Base-by-base conservation (phyloP, 2,888 invertebrate genomes). In the Drosophila limbata region DNA sequence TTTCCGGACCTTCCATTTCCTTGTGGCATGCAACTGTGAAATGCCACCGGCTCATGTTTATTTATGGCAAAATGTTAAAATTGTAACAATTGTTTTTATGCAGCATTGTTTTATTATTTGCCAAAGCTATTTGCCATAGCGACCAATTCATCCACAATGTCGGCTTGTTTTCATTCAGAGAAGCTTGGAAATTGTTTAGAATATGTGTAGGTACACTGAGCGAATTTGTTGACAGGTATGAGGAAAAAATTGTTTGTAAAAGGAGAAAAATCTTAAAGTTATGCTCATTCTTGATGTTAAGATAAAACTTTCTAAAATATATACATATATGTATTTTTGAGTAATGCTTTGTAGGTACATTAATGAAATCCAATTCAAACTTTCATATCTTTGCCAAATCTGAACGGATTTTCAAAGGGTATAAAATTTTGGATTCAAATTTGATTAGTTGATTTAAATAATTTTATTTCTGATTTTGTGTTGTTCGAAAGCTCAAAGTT, bases 51-150 rank as follows among this genome's bases (percentile, higher is more conserved):
- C 73, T 88, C 84, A 78, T 84, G 86, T 84, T 84, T 84, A 84
- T 84, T 84, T 84, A 84, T 84, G 79, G 88, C 79, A 69, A 80
- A 56, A 86, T 81, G 76, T 83, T 86, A 73, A 76, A 86, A 83
- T 80, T 83, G 71, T 65, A 45, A 59, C 86, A 84, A 84, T 84
- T 86, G 88, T 88, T 84, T 88, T 79, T 64, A 69, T 62, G 17
- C 47, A 48, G 70, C 86, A 72, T 84, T 84, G 84, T 88, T 83
- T 73, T 78, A 88, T 83, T 88, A 88, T 88, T 86, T 88, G 86
- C 67, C 76, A 80, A 88, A 69, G 70, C 79, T 76, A 79, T 82
- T 80, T 62, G 52, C 63, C 53, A 52, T 55, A 39, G 50, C 37
- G 53, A 55, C 51, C 13, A 57, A 39, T 45, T 35, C 48, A 19